Conservation (phyloP, 2,888 invertebrate species). For the Brachycybe producta region DNA sequence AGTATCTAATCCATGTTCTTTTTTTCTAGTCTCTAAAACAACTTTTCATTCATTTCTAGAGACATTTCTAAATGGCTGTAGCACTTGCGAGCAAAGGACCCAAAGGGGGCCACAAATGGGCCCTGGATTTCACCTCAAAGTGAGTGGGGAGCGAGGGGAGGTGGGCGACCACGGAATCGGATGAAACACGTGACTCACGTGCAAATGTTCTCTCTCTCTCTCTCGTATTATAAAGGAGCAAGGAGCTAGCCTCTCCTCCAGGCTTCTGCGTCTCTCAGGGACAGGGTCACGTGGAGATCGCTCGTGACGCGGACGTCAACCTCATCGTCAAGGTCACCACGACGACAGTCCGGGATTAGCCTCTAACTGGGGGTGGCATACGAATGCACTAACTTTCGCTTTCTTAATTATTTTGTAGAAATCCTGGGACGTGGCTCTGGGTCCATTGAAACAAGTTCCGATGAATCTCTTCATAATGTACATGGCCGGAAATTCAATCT, state of each 20-base stretch:
- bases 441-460: conserved; percentile 79
- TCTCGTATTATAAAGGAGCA: neutral
- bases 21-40: too few species aligned
- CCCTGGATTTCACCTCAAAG: conserved; percentile 12
- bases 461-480: conserved; percentile 99
- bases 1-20: too few species aligned
- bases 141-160: too few species aligned
- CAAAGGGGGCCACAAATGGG: conserved; percentile 8
- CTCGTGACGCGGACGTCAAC: conserved; percentile 65
- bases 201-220: too few species aligned
- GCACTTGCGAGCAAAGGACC: too few species aligned
- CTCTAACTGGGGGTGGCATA: conserved; percentile 2
- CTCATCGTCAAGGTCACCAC: conserved; percentile 57
- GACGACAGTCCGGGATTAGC: neutral
- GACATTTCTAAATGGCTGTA: too few species aligned
- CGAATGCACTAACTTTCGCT: neutral
- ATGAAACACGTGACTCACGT: too few species aligned
- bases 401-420: conserved; percentile 38
- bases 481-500: conserved; percentile 98
- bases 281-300: conserved; percentile 57
- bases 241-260: conserved; percentile 62
- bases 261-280: conserved; percentile 64
- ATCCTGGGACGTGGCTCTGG: conserved; percentile 91
- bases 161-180: too few species aligned
- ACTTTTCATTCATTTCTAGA: too few species aligned